phyloP scores from a whole-genome alignment of 1,140 invertebrate genomes.

The Drosophila ercepeae region DNA sequence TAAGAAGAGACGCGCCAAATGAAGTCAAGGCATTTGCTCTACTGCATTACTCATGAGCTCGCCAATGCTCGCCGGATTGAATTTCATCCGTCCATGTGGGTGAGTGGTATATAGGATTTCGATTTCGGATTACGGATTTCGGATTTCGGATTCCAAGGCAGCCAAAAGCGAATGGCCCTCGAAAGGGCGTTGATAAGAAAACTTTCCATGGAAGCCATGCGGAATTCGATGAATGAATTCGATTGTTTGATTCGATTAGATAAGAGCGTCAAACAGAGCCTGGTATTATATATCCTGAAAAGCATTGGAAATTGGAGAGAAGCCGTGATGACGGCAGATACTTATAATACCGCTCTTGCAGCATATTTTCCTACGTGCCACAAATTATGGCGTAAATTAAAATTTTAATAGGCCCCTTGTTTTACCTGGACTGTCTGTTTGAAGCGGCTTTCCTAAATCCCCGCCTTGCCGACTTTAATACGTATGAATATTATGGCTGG shows the following conservation, averaged over 20 bases:
- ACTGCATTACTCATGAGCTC: constrained; percentile 65
- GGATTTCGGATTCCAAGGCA: too few species aligned
- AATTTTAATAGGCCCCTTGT: constrained; percentile 34
- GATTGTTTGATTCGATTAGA: constrained; percentile 16
- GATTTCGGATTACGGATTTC: too few species aligned
- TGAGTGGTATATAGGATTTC: constrained; percentile 52
- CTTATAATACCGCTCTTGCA: too few species aligned
- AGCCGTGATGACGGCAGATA: too few species aligned
- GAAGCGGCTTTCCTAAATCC: constrained; percentile 13
- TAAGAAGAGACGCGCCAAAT: constrained; percentile 70
- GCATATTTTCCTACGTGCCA: not conserved
- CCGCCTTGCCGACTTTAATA: constrained; percentile 31
- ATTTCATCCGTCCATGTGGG: constrained; percentile 56
- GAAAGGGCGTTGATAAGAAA: constrained; percentile 17
- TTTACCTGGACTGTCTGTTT: constrained; percentile 2
- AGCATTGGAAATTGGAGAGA: not conserved
- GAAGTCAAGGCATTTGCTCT: constrained; percentile 68
- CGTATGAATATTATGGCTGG: constrained; percentile 22
- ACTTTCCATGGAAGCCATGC: constrained; percentile 28
- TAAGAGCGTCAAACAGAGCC: not conserved
- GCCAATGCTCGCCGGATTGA: constrained; percentile 49
- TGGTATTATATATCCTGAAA: too few species aligned
- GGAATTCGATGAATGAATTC: constrained; percentile 35
- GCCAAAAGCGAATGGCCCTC: constrained; percentile 11
- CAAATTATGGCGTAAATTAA: constrained; percentile 26